Conservation (phyloP, 2,888 invertebrate species). For the Tolmerus cingulatus region DNA sequence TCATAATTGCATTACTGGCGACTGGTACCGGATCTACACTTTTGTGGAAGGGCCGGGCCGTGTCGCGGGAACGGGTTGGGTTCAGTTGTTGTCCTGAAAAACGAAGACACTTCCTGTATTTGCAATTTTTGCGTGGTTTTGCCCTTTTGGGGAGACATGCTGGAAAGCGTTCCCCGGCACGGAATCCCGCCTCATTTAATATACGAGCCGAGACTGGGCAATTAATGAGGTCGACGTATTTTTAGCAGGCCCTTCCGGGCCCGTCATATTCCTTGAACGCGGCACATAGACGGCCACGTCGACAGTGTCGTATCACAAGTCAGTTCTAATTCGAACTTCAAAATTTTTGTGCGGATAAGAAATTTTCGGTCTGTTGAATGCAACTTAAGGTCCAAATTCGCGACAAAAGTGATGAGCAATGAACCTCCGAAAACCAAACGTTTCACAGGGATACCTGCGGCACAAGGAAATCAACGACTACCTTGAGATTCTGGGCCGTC, state of each 20-base stretch:
- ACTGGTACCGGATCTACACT: constrained; percentile 50
- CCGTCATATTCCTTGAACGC: background rate
- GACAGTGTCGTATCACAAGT: background rate
- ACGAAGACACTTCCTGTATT: constrained; percentile 26
- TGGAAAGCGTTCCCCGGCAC: constrained; percentile 4
- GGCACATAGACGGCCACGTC: background rate
- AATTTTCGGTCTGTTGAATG: background rate
- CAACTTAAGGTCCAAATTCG: background rate
- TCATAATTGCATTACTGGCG: constrained; percentile 52
- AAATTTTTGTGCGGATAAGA: background rate
- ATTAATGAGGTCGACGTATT: constrained; percentile 30
- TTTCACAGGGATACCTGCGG: constrained; percentile 56
- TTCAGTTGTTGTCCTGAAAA: background rate
- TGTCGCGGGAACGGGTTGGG: background rate
- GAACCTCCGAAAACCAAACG: constrained; percentile 53
- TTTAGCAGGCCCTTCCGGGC: background rate
- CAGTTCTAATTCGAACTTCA: background rate
- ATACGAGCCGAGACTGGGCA: background rate
- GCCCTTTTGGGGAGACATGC: background rate
- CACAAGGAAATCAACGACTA: constrained; percentile 59
- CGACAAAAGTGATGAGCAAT: constrained; percentile 43
- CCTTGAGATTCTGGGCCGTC: constrained; percentile 56
- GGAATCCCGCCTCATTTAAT: background rate
- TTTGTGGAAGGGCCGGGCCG: background rate
- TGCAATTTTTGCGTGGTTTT: constrained; percentile 35